Evolutionary conservation across 2,888 invertebrate species (phyloP).

Genomic region (Eupithecia exiguata): DNA sequence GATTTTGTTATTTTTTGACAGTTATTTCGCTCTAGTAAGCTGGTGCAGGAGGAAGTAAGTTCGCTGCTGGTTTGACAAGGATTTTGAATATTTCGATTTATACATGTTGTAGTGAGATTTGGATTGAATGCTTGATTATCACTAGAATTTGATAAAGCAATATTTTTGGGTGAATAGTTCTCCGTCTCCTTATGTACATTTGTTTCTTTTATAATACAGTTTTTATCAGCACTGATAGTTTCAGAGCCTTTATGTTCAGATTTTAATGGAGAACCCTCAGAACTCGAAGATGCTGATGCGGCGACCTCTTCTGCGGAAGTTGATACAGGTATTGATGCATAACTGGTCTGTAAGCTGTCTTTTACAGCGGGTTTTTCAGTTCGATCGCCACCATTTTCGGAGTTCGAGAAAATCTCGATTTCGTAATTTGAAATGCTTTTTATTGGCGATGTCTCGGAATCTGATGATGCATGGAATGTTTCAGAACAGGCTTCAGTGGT

Average conservation of each 20-base stretch:
- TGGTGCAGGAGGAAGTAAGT: slow-evolving; percentile 65
- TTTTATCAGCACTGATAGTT: slow-evolving; percentile 30
- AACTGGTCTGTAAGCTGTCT: slow-evolving; percentile 42
- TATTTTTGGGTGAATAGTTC: slow-evolving; percentile 1
- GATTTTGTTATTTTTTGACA: slow-evolving; percentile 53
- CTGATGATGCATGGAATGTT: slow-evolving; percentile 51
- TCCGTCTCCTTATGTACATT: slow-evolving; percentile 18
- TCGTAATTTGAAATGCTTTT: slow-evolving; percentile 46
- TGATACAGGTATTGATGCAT: slow-evolving; percentile 50
- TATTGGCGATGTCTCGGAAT: slow-evolving; percentile 54
- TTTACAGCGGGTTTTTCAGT: slow-evolving; percentile 15
- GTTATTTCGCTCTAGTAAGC: slow-evolving; percentile 60
- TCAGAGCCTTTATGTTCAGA: slow-evolving; percentile 39
- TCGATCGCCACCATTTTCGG: slow-evolving; percentile 8
- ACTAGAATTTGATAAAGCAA: slow-evolving; percentile 11
- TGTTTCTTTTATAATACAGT: slow-evolving; percentile 7
- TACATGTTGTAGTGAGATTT: background rate
- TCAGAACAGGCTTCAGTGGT: slow-evolving; percentile 54
- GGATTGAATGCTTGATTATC: slow-evolving; percentile 10
- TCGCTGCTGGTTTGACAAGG: slow-evolving; percentile 48
- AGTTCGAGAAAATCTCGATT: slow-evolving; percentile 20
- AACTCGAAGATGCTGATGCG: slow-evolving; percentile 41
- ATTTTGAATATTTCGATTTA: slow-evolving; percentile 51
- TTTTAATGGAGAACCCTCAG: slow-evolving; percentile 46
- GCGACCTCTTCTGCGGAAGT: slow-evolving; percentile 51